Evolutionary conservation across 2,797 vertebrate genomes (phyloP).

Genomic region (Phrynocephalus vlangalii): DNA sequence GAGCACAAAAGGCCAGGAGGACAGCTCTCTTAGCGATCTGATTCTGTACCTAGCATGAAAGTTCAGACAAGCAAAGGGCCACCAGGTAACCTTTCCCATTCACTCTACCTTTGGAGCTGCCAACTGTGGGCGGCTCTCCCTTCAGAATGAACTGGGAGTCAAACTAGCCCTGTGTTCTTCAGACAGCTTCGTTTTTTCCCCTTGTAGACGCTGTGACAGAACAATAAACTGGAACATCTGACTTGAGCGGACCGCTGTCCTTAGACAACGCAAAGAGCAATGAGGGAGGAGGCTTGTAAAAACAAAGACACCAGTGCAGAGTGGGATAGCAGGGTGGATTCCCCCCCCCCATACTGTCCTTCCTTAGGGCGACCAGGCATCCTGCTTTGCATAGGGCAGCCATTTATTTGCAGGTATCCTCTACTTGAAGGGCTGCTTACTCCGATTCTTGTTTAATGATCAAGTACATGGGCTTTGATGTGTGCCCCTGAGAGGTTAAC

Average conservation of each 20-base stretch:
- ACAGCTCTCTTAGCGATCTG: fast-evolving
- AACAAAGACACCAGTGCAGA: background rate
- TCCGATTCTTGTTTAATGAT: background rate
- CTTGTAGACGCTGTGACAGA: background rate
- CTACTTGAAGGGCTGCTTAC: background rate
- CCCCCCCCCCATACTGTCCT: background rate
- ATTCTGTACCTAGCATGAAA: background rate
- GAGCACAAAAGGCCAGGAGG: constrained; percentile 24
- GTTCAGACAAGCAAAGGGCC: constrained; percentile 1
- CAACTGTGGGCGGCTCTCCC: background rate
- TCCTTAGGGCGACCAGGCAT: too few relatives aligned
- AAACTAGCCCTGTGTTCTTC: constrained; percentile 31
- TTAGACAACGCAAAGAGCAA: background rate
- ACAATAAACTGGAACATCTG: constrained; percentile 39
- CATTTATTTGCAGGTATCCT: background rate
- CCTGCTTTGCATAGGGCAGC: background rate
- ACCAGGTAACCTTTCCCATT: background rate
- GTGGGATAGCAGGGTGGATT: too few relatives aligned
- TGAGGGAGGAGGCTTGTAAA: constrained; percentile 11
- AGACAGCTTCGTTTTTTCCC: constrained; percentile 12
- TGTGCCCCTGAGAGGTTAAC: background rate
- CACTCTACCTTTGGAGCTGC: constrained; percentile 9
- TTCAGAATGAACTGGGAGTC: constrained; percentile 33
- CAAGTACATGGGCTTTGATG: background rate
- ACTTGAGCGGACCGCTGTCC: constrained; percentile 20